Base-by-base conservation (phyloP, 2,113 vertebrate species). In the Malaclemys terrapin region DNA sequence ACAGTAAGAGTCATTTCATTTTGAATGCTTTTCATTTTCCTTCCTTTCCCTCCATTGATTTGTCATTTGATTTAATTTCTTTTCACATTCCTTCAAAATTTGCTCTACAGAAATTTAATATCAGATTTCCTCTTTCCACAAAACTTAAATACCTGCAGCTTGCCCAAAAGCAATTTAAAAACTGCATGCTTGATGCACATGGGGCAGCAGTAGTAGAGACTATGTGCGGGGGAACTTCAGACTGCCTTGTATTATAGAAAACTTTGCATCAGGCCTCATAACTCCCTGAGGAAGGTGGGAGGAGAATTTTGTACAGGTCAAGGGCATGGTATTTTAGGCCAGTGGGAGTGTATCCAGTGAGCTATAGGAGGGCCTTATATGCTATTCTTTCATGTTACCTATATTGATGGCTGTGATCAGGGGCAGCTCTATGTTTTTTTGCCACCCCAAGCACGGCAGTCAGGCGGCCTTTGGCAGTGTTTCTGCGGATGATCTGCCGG, bases 41-140 rank as follows among this genome's bases (percentile, higher is more conserved):
- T 87, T 20, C 38, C 81, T 80, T 84, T 88, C 19, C 47, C 88
- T 92, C 52, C n/a, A 29, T 54, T 90, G 42, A 78, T 49, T 62
- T 9, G 12, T 92, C 14, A 75, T 53, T 90, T 95, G 16, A 20
- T 94, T 84, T 95, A 27, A n/a, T 84, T 91, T 91, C 10, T 84
- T 7, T 83, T 92, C 10, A 22, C 54, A 16, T 93, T 27, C 31
- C 82, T 86, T 47, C 3, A 54, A 69, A 88, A 94, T 84, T 2
- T 25, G 3, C 17, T 86, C 80, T 87, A 72, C 35, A 84, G 59
- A 92, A 90, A 72, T 82, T 53, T 38, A 72, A 38, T 72, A 35
- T 72, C 65, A 38, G 22, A n/a, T 16, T 6, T 81, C 29, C 85
- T 89, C n/a, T 1, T 1, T 85, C 85, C 9, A 80, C 4, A 59